Evolutionary conservation across 2,797 vertebrate genomes (phyloP), one percentile per base, ranked within the genome.

Genomic region (Hemibagrus guttatus): DNA sequence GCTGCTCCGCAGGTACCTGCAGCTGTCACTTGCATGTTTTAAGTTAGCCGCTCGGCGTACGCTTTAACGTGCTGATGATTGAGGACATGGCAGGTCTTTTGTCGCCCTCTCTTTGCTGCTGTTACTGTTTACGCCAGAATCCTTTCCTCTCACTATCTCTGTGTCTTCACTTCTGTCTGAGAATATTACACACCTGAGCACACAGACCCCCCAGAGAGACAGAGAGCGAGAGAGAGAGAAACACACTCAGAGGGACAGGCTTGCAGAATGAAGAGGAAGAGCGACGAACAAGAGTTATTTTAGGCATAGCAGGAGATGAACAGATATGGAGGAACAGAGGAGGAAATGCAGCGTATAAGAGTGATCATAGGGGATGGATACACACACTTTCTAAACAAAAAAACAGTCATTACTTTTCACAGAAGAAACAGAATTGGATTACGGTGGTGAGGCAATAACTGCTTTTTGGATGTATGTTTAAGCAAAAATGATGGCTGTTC

Each of bases 1-100:
- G 88, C 93, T 99, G 54, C 95, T 99, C 81, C 93, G 98, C 13
- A 96, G 98, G 98, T 99, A 92, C 35, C 59, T 26, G 12, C 39
- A 23, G 52, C 14, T 58, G 49, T 28, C n/a, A 26, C 11, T 12
- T 12, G 4, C 61, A 31, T 21, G 42, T 56, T 3, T 80, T 71
- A 19, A 59, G 46, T n/a, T 76, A 61, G 46, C 52, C 19, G 59
- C 56, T n/a, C 49, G 35, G 58, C 49, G 56, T 84, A 56, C 1
- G 79, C 58, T 81, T 64, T 81, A 81, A 64, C 64, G 71, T 75
- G 68, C 74, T 87, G 64, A 72, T 74, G 59, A 76, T 59, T 52
- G 89, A 91, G 90, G 90, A 88, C 39, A 85, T 58, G 89, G 88
- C 89, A 91, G 91, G 83, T 63, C 72, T 69, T 86, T 83, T 72